A percentile compares a stretch with the other conserved stretches of the same genome.
Evolutionary conservation across 2,797 vertebrate genomes (phyloP).

Genomic region (Nannoperca obscura): DNA sequence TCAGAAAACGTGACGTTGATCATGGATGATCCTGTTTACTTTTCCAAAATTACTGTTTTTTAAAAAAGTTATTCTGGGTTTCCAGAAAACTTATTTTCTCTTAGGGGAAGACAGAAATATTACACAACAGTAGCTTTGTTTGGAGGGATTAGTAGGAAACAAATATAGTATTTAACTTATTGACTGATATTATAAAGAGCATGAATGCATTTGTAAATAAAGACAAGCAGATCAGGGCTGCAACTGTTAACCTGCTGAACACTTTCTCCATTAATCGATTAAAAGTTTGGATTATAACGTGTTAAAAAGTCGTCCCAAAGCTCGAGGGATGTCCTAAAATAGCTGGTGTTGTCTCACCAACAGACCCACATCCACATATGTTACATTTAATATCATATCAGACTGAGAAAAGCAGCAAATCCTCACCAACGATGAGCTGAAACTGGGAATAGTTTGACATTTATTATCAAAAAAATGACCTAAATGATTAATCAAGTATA

Average conservation of each 20-base stretch:
- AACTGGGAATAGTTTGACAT: not conserved
- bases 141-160: not conserved
- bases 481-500: not conserved
- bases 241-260: not conserved
- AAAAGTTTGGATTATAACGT: not conserved
- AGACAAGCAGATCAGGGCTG: not conserved
- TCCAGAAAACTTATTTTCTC: not conserved
- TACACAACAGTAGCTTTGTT: not conserved
- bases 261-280: not conserved
- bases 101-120: not conserved
- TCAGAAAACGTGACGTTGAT: slow-evolving; percentile 9
- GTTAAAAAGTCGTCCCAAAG: not conserved
- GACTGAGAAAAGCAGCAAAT: not conserved
- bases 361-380: not conserved
- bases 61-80: not conserved
- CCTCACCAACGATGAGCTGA: not conserved
- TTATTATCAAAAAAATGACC: not conserved
- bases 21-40: not conserved
- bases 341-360: not conserved
- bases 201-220: not conserved
- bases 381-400: not conserved
- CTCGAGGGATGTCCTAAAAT: not conserved
- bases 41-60: not conserved
- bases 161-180: not conserved
- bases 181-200: not conserved